phyloP scores from a whole-genome alignment of 2,797 vertebrate genomes.

The Potorous gilbertii region DNA sequence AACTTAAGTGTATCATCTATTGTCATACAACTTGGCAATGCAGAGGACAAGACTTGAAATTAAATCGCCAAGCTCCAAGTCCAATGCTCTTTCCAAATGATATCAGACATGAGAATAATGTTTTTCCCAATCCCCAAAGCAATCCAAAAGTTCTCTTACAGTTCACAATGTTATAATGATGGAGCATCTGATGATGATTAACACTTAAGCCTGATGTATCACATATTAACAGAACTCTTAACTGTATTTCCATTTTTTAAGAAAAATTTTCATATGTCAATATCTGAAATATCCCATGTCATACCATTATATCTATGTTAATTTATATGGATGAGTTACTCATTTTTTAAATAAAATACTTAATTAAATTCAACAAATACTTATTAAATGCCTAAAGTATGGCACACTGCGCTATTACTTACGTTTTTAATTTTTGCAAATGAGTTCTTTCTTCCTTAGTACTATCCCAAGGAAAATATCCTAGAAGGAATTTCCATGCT shows the following conservation, averaged over 20 bases:
- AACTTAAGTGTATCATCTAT: neutral
- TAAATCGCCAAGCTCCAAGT: neutral
- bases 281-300: slow-evolving; percentile 32
- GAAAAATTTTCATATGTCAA: neutral
- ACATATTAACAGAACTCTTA: neutral
- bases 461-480: slow-evolving; percentile 95
- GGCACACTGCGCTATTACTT: slow-evolving; percentile 66
- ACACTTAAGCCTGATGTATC: neutral
- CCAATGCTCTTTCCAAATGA: neutral
- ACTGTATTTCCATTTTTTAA: neutral
- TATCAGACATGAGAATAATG: neutral
- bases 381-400: neutral
- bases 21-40: neutral
- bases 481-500: slow-evolving; percentile 95
- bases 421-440: slow-evolving; percentile 94
- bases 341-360: slow-evolving; percentile 53
- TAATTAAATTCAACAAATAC: neutral
- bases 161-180: neutral
- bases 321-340: slow-evolving; percentile 20
- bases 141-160: neutral
- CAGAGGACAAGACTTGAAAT: neutral
- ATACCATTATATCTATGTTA: slow-evolving; percentile 29
- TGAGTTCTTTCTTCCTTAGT: slow-evolving; percentile 92
- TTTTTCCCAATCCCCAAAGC: neutral
- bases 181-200: neutral